phyloP scores from a whole-genome alignment of 2,888 invertebrate species.

The Buathra laborator region DNA sequence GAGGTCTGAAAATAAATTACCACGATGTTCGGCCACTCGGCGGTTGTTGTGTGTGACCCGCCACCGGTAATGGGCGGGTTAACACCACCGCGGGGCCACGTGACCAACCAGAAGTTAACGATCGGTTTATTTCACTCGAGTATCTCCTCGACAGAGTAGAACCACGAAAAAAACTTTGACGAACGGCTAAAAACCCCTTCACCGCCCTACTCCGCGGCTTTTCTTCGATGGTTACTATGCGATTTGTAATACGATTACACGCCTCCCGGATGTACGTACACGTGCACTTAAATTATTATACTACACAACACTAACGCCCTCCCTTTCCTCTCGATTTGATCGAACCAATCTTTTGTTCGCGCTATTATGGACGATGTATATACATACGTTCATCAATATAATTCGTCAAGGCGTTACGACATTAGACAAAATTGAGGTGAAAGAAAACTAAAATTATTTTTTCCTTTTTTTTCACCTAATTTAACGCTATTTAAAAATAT shows the following conservation, averaged over 20 bases:
- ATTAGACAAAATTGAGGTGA: neutral
- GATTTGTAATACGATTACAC: constrained; percentile 54
- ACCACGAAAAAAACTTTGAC: constrained; percentile 20
- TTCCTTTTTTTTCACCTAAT: neutral
- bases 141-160: constrained; percentile 25
- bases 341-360: constrained; percentile 15
- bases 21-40: constrained; percentile 65
- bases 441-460: neutral
- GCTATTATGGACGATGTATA: neutral
- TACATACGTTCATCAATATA: neutral
- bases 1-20: constrained; percentile 72
- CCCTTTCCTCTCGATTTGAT: neutral
- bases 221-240: constrained; percentile 37
- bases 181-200: constrained; percentile 3
- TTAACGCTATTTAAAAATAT: too few species aligned
- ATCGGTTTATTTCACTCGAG: constrained; percentile 75
- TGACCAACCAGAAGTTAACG: constrained; percentile 80
- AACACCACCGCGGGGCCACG: constrained; percentile 75
- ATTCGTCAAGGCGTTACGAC: neutral
- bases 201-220: constrained; percentile 23
- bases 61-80: constrained; percentile 76
- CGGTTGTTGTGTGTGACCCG: constrained; percentile 58
- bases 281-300: constrained; percentile 50
- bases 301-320: neutral
- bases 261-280: constrained; percentile 57